phyloP scores from a whole-genome alignment of 2,797 vertebrate genomes.

The Cirrhinus molitorella region DNA sequence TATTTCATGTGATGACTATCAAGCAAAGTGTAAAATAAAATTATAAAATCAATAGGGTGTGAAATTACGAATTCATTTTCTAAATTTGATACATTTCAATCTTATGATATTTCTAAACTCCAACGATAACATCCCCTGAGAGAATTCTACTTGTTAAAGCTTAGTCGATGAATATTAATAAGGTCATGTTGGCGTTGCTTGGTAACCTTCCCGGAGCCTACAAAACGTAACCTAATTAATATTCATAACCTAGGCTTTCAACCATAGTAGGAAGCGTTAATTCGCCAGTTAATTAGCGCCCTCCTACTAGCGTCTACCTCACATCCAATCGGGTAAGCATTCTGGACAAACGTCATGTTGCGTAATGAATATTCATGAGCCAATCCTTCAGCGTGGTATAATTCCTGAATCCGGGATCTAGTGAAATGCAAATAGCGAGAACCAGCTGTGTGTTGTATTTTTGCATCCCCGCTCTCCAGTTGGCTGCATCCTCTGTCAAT shows the following conservation, averaged over 20 bases:
- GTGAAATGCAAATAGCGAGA: background rate
- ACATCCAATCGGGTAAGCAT: conserved; percentile 14
- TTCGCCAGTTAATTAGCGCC: conserved; percentile 4
- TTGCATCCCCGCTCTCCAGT: conserved; percentile 55
- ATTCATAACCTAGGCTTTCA: background rate
- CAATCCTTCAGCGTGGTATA: background rate
- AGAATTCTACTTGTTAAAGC: background rate
- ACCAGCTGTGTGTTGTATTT: conserved; percentile 12
- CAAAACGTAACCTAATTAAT: conserved; percentile 14
- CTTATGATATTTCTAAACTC: background rate
- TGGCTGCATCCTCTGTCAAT: conserved; percentile 71
- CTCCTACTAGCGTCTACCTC: background rate
- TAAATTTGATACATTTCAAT: background rate
- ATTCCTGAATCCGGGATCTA: conserved; percentile 17
- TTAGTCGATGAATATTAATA: conserved; percentile 30
- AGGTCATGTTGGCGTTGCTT: conserved; percentile 36
- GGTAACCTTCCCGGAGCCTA: conserved; percentile 21
- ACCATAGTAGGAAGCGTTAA: background rate
- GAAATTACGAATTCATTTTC: background rate
- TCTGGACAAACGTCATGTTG: background rate
- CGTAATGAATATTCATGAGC: conserved; percentile 44
- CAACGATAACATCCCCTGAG: background rate
- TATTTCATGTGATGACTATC: background rate
- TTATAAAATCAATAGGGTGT: background rate
- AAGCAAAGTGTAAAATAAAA: background rate